These are phyloP conservation scores for Oxyscelio sp. DNA, from an alignment of 2,888 invertebrate species.

Conservation along the genomic window DNA sequence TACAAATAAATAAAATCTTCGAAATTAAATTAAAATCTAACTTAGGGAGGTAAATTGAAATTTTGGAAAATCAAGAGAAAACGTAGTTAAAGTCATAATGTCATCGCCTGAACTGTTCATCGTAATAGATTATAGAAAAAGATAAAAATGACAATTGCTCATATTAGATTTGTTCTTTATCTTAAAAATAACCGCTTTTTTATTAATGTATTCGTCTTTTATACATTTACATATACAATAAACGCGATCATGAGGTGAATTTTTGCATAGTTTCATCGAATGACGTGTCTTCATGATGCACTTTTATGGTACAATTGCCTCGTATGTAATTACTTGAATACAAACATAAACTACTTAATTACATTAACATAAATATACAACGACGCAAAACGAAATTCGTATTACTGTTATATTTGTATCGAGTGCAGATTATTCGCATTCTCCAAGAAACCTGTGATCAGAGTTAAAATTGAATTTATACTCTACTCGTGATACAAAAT, in stretches of 20 bases:
- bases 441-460: conserved; percentile 58
- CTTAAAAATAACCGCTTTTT: conserved; percentile 88
- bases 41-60: too few relatives aligned
- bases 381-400: conserved; percentile 54
- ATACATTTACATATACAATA: conserved; percentile 86
- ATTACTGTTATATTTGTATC: conserved; percentile 53
- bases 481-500: background rate
- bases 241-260: conserved; percentile 81
- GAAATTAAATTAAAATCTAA: too few relatives aligned
- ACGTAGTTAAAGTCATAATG: too few relatives aligned
- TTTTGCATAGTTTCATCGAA: conserved; percentile 76
- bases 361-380: conserved; percentile 68
- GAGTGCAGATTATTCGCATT: conserved; percentile 50
- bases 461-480: conserved; percentile 4
- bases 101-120: too few relatives aligned
- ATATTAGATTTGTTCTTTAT: conserved; percentile 65
- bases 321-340: conserved; percentile 75
- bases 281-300: conserved; percentile 64
- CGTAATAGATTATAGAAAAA: too few relatives aligned
- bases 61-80: too few relatives aligned
- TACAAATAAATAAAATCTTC: too few relatives aligned
- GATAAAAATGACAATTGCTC: conserved; percentile 10
- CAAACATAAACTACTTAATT: conserved; percentile 78
- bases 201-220: conserved; percentile 85
- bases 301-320: conserved; percentile 76